Base-by-base conservation (phyloP, 2,888 invertebrate genomes). In the Noctua janthe region DNA sequence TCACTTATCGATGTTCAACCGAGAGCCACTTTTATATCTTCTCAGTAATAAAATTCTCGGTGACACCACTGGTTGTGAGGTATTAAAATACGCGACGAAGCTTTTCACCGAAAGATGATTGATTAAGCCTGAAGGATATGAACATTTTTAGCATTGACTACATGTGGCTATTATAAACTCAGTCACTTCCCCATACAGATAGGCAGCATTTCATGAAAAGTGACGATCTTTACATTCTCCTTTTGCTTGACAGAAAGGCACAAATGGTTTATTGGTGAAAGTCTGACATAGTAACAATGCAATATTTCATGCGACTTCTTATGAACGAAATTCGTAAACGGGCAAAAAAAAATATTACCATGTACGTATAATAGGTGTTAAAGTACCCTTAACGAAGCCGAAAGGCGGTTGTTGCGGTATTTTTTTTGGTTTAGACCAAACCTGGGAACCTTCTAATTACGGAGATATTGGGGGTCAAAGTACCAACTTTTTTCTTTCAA, bases 1-100 rank as follows among this genome's bases (percentile, higher is more conserved):
- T 90, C 88, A 89, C 88, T 89, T 75, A 75, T 76, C 67, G 81
- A 83, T 80, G 73, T 84, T 80, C 78, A 77, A 76, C 73, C 74
- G 76, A 82, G 71, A 75, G 51, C 76, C 70, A 87, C 54, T 87
- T 87, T 81, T 80, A 84, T 80, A 72, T 87, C 82, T 80, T 74
- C 51, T 67, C 10, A 51, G 35, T 76, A 54, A 77, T 78, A 79
- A 78, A 76, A 76, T 70, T 35, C 10, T 69, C 51, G 78, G 72
- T 62, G 74, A 79, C 47, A 76, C 51, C 39, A 76, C 54, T 56
- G 39, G 56, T n/a, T 66, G 13, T 64, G 71, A 43, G n/a, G 47
- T 66, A 71, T 67, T 59, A 35, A 77, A 81, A 66, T 67, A 13
- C 10, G n/a, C 35, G 15, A 62, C 56, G 20, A 49, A 78, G 54